Evolutionary conservation across 2,888 invertebrate genomes (phyloP).

Genomic region (Dicyrtomina minuta): DNA sequence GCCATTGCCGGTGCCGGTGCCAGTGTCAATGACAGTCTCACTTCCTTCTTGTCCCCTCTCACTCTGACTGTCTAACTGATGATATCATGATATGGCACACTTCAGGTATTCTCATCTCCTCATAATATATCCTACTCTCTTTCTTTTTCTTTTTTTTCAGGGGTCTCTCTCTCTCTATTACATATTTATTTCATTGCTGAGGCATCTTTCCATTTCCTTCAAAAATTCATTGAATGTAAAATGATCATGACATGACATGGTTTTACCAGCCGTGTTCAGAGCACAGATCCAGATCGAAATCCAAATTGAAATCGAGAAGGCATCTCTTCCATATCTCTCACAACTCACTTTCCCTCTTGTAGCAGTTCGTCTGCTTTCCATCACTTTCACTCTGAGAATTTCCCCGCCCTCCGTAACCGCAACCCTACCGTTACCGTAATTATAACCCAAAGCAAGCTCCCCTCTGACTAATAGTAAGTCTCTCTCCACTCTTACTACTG

Average conservation of each 20-base stretch:
- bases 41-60: not conserved
- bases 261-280: not conserved
- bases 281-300: no score
- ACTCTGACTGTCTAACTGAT: no score
- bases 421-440: no score
- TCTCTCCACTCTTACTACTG: no score
- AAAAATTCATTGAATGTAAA: conserved; percentile 20
- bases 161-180: conserved; percentile 1
- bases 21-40: no score
- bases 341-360: not conserved
- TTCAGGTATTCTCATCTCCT: not conserved
- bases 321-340: not conserved
- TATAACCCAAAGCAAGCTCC: no score
- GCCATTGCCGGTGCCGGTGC: no score
- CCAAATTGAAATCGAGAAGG: no score
- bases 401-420: no score
- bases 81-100: no score
- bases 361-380: not conserved
- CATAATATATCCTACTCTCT: not conserved
- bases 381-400: not conserved
- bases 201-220: conserved; percentile 14
- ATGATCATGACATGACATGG: conserved; percentile 11
- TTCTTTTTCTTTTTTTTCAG: no score
- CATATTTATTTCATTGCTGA: conserved; percentile 24
- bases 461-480: no score